Evolutionary conservation across 1,140 invertebrate genomes (phyloP).

Genomic region (Spodoptera litura): DNA sequence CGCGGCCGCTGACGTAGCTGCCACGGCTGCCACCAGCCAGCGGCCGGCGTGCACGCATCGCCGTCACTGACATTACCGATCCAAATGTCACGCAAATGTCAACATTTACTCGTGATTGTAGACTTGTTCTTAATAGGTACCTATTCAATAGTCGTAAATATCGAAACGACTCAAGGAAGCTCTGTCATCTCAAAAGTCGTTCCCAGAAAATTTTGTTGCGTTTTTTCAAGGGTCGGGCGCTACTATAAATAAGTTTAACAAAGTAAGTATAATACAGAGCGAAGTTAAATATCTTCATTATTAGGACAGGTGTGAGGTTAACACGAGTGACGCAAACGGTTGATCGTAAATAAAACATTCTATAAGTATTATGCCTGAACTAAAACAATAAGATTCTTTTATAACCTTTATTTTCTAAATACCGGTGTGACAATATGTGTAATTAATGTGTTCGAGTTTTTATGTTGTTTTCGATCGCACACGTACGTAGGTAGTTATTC

Average conservation of each 20-base stretch:
- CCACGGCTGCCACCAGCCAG: background rate
- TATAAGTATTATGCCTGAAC: constrained; percentile 50
- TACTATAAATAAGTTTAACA: background rate
- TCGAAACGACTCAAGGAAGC: constrained; percentile 11
- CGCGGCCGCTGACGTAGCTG: background rate
- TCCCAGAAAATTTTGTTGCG: background rate
- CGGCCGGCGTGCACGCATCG: constrained; percentile 38
- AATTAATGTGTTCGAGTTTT: constrained; percentile 14
- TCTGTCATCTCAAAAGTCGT: background rate
- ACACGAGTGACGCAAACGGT: constrained; percentile 51
- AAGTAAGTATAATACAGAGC: background rate
- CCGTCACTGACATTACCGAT: constrained; percentile 60
- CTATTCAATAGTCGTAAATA: constrained; percentile 13
- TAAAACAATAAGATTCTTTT: constrained; percentile 50
- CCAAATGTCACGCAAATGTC: constrained; percentile 80
- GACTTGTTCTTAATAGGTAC: constrained; percentile 11
- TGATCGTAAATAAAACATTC: constrained; percentile 44
- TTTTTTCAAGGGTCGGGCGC: background rate
- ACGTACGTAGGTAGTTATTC: background rate
- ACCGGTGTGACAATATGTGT: background rate
- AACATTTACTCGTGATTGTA: constrained; percentile 55
- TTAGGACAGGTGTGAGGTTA: constrained; percentile 48
- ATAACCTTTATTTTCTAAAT: constrained; percentile 42
- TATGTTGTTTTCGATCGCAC: background rate
- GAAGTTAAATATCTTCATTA: constrained; percentile 23